These are phyloP conservation scores for Hemichromis elongatus DNA, from an alignment of 2,113 vertebrate species.

Conservation along the genomic window DNA sequence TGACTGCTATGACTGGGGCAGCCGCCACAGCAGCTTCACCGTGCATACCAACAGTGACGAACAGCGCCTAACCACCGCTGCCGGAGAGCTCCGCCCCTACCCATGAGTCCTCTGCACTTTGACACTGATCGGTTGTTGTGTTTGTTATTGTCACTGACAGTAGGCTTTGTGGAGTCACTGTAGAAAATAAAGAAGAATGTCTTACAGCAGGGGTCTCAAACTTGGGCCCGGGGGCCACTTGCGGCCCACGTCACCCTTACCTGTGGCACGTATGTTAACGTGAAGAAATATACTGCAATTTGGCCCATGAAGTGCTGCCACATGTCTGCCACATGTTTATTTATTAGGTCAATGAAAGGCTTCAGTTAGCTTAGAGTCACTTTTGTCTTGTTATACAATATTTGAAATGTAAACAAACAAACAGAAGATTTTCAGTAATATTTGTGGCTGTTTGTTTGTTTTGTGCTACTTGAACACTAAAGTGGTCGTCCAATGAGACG, in stretches of 20 bases:
- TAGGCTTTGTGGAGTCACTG: not conserved
- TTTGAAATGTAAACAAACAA: not conserved
- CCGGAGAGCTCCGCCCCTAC: constrained; percentile 73
- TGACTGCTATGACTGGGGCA: constrained; percentile 85
- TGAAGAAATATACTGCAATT: not conserved
- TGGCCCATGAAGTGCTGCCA: not conserved
- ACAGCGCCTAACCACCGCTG: constrained; percentile 60
- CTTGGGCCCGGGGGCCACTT: not conserved
- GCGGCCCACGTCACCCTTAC: not conserved
- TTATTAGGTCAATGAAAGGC: not conserved
- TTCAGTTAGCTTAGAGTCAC: not conserved
- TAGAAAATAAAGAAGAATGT: not conserved
- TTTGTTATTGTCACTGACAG: not conserved
- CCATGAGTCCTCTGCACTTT: constrained; percentile 38
- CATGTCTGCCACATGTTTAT: not conserved
- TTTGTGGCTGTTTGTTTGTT: not conserved
- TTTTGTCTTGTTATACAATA: not conserved
- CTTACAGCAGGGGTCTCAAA: not conserved
- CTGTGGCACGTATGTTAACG: too few species aligned
- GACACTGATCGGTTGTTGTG: not conserved
- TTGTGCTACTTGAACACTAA: not conserved
- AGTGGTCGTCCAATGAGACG: not conserved
- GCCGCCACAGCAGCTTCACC: constrained; percentile 81
- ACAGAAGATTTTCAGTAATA: not conserved
- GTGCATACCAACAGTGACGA: constrained; percentile 75